phyloP scores from a whole-genome alignment of 2,888 invertebrate genomes.

The Plebejus melissa region DNA sequence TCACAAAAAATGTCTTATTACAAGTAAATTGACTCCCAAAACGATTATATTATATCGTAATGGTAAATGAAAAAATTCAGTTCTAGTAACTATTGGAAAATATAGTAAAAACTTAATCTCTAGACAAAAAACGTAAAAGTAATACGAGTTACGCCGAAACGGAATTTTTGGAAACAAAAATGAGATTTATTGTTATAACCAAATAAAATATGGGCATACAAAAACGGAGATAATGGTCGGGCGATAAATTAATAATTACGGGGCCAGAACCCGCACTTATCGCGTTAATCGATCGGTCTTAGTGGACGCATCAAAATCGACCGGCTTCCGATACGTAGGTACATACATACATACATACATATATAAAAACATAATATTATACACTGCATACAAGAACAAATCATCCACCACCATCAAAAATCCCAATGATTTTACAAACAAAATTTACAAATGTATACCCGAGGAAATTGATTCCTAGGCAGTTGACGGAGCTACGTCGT shows the following conservation, averaged over 20 bases:
- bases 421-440: too few species aligned
- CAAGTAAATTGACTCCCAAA: too few species aligned
- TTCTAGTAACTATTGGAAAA: too few species aligned
- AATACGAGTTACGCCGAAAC: neutral
- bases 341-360: neutral
- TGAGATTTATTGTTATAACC: constrained; percentile 21
- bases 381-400: neutral
- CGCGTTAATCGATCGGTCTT: constrained; percentile 63
- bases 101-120: neutral
- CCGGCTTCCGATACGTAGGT: constrained; percentile 36
- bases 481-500: too few species aligned
- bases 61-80: too few species aligned
- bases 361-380: too few species aligned
- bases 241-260: constrained; percentile 63
- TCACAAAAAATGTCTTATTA: too few species aligned
- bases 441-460: too few species aligned
- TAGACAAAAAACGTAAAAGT: neutral
- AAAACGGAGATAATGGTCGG: constrained; percentile 43
- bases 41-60: too few species aligned
- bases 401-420: too few species aligned
- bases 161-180: neutral
- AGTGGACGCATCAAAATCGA: constrained; percentile 35
- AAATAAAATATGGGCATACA: constrained; percentile 28
- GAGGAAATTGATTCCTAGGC: too few species aligned
- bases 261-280: constrained; percentile 56